A percentile compares a stretch with the other conserved stretches of the same genome.
Conservation (phyloP, 2,888 invertebrate species). For the Disparrhopalites patrizii region DNA sequence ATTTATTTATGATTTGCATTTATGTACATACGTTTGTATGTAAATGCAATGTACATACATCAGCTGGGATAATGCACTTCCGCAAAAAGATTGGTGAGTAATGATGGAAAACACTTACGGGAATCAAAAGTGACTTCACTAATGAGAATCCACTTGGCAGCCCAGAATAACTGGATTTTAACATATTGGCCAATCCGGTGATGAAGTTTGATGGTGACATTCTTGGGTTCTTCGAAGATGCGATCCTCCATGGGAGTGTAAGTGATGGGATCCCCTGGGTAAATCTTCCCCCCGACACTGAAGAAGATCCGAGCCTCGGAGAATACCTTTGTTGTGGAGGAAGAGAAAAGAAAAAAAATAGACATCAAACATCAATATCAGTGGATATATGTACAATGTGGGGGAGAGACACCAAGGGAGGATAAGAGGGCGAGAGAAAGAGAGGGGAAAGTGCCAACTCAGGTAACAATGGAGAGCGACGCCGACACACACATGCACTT, state of each 20-base stretch:
- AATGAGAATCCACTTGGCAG: conserved; percentile 80
- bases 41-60: no score
- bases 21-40: no score
- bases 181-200: conserved; percentile 77
- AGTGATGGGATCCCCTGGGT: conserved; percentile 70
- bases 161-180: conserved; percentile 71
- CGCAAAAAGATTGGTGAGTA: no score
- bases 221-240: conserved; percentile 74
- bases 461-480: conserved; percentile 15
- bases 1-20: no score
- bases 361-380: conserved; percentile 23
- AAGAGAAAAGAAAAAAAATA: conserved; percentile 50
- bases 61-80: no score
- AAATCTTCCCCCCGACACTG: conserved; percentile 74
- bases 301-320: conserved; percentile 73
- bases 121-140: conserved; percentile 86
- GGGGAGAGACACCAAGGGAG: not conserved
- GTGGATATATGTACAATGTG: not conserved
- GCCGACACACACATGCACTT: conserved; percentile 17
- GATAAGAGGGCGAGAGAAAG: not conserved
- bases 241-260: conserved; percentile 66
- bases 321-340: no score
- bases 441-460: not conserved
- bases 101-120: conserved; percentile 59
- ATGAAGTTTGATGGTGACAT: conserved; percentile 75